Base-by-base conservation (phyloP, 2,113 vertebrate species). In the Etheostoma spectabile region DNA sequence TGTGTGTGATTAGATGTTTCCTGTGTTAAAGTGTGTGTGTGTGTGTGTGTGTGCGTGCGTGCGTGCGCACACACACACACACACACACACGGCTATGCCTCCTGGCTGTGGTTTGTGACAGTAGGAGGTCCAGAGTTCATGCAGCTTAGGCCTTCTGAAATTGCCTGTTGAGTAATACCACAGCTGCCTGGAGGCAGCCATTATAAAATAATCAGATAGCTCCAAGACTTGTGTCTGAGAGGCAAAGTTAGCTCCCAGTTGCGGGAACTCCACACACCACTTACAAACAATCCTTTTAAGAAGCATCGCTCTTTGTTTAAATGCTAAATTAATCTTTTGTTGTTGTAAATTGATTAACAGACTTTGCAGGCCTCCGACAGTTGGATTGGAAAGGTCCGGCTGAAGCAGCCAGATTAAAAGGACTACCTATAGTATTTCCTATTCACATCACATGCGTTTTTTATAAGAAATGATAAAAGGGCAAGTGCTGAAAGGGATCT, bases 81-180 rank as follows among this genome's bases (percentile, higher is more conserved):
- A 57, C 49, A 59, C 52, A 69, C 48, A 60, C 27, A 46, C 33
- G 10, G 60, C n/a, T 53, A 24, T 62, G 76, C 15, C 59, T 75
- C 73, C 88, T 57, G 70, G 72, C 74, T 86, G 63, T 56, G 72
- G 80, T 83, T 77, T 84, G 78, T 65, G 79, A 79, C 77, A 18
- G 63, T 64, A 87, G 79, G 82, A 88, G 80, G 90, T 87, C 86
- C 69, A 69, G 60, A 71, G 90, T 89, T 91, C 83, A 80, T 71
- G 74, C 33, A 73, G 84, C 77, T 72, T 57, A 45, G 79, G 60
- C 48, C 72, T 79, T 83, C 83, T 87, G 74, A 92, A 91, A 91
- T 85, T 89, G 86, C 82, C 82, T 83, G 86, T 89, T 91, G 88
- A 86, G 89, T 90, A 89, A 91, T 73, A 85, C 82, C 89, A 83